Evolutionary conservation across 1,140 invertebrate genomes (phyloP).

Genomic region (Pogonognathellus flavescens): DNA sequence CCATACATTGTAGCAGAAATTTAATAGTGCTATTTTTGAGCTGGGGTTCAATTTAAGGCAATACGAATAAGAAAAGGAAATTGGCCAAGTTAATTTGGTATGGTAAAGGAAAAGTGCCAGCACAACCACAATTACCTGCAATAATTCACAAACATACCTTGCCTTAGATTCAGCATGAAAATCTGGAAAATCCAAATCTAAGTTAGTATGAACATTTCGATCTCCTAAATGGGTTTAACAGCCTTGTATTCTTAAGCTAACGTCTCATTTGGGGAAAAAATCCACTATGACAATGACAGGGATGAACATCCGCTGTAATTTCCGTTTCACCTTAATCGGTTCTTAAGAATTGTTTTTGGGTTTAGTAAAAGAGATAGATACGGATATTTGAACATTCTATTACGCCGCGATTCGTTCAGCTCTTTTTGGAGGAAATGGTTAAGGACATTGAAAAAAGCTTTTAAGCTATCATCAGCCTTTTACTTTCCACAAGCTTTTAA

Average conservation of each 20-base stretch:
- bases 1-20: too few relatives aligned
- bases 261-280: not conserved
- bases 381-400: not conserved
- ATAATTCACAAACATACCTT: too few relatives aligned
- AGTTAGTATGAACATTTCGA: not conserved
- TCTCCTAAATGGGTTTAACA: not conserved
- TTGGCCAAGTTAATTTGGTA: too few relatives aligned
- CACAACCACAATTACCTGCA: too few relatives aligned
- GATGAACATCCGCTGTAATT: constrained; percentile 50
- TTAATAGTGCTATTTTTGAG: too few relatives aligned
- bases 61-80: too few relatives aligned
- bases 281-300: not conserved
- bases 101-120: too few relatives aligned
- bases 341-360: not conserved
- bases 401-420: not conserved
- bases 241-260: not conserved
- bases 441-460: constrained; percentile 40
- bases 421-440: constrained; percentile 22
- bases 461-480: not conserved
- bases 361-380: too few relatives aligned
- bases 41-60: too few relatives aligned
- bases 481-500: not conserved
- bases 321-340: constrained; percentile 45
- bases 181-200: too few relatives aligned
- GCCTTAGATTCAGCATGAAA: too few relatives aligned